Conservation (phyloP, 1,140 invertebrate species). For the Pseudoatta argentina region DNA sequence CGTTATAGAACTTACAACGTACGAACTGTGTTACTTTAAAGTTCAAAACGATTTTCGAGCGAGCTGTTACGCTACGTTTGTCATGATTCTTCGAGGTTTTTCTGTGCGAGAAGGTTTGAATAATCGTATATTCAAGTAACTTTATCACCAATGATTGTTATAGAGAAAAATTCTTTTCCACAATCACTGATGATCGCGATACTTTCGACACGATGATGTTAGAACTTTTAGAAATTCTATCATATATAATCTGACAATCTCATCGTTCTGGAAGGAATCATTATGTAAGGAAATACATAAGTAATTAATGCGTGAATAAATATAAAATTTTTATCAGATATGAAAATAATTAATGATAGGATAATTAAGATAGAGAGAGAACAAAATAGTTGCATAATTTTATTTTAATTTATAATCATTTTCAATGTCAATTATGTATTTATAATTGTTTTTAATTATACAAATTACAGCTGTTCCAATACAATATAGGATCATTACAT, state of each 20-base stretch:
- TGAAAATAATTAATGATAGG: too few species aligned
- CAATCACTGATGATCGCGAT: conserved; percentile 2
- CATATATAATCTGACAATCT: background rate
- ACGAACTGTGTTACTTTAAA: conserved; percentile 39
- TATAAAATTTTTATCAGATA: background rate
- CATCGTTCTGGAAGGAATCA: background rate
- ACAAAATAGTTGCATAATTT: too few species aligned
- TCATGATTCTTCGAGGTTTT: conserved; percentile 32
- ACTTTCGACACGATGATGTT: conserved; percentile 9
- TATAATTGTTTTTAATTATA: too few species aligned
- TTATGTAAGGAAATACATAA: background rate
- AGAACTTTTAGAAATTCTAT: conserved; percentile 4
- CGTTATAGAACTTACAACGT: conserved; percentile 7
- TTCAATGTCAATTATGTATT: too few species aligned
- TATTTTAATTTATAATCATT: too few species aligned
- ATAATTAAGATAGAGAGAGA: too few species aligned
- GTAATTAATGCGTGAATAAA: conserved; percentile 13
- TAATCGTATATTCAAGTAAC: background rate
- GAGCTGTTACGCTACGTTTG: conserved; percentile 26
- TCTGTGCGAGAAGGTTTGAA: background rate
- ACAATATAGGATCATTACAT: too few species aligned
- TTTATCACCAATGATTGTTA: conserved; percentile 24
- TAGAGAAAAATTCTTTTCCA: background rate
- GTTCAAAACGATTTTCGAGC: conserved; percentile 35
- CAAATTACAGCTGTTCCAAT: too few species aligned